A percentile compares a stretch with the other conserved stretches of the same genome.
Conservation (phyloP, 35 echinoderm and acorn worm species). For the Heliocidaris erythrogramma region DNA sequence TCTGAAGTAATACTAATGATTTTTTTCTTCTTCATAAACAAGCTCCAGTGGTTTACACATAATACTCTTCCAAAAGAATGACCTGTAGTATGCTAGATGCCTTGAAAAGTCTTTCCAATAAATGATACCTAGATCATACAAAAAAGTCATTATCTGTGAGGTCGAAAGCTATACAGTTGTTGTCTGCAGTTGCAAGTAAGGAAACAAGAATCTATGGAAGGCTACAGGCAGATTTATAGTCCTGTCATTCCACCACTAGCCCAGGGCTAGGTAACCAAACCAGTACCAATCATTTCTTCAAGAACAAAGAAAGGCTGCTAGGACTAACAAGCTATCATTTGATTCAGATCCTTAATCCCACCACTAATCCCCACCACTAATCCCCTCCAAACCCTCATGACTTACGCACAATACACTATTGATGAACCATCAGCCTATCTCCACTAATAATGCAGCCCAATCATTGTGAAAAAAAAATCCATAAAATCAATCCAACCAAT, state of each 20-base stretch:
- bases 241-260: background rate
- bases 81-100: too few relatives aligned
- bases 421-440: background rate
- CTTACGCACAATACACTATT: background rate
- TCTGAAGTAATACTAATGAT: too few relatives aligned
- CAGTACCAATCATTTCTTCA: background rate
- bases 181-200: background rate
- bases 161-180: background rate
- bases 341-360: background rate
- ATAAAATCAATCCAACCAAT: background rate
- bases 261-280: background rate
- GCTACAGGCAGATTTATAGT: background rate
- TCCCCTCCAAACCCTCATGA: background rate
- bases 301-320: background rate
- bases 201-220: background rate
- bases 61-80: background rate
- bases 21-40: too few relatives aligned
- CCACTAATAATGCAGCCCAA: background rate
- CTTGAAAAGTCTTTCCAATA: too few relatives aligned
- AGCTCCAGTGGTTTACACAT: too few relatives aligned
- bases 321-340: background rate
- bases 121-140: background rate
- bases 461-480: background rate
- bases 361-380: background rate
- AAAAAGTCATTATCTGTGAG: background rate